Evolutionary conservation across 2,797 vertebrate species (phyloP), one percentile per base, ranked within the genome.

Genomic region (Fringilla coelebs): DNA sequence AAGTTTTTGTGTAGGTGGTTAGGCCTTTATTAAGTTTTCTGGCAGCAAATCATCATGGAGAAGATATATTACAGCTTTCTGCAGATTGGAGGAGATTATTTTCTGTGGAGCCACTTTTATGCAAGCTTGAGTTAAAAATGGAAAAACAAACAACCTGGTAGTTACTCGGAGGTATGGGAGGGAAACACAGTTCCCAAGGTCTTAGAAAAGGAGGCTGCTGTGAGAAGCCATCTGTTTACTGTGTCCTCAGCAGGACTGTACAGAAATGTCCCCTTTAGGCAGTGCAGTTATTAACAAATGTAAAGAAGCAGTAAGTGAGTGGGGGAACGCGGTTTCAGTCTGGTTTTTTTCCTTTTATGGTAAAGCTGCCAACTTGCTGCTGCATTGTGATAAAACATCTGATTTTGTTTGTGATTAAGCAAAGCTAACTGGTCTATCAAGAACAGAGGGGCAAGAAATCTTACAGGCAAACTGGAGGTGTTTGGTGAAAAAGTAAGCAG

Each of bases 311-410:
- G 87, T n/a, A n/a, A 95, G 85, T 25, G 13, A 49, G 28, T 61
- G 54, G 41, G 67, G 66, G 70, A 88, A 79, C 86, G 55, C 22
- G 45, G 73, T 57, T 95, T 77, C 76, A 61, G 65, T 38, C 46
- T 63, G 41, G 1, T 3, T 97, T 97, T 91, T 98, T 90, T 68
- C 98, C 98, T 98, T 98, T 98, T 98, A 98, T 98, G 98, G 98
- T 97, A 88, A 97, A 80, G 90, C 97, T 96, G 91, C 89, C 65
- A 93, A 74, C 92, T 85, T 90, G 58, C 78, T 91, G 87, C 89
- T 97, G 93, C 96, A 52, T 86, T 88, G 95, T 92, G 95, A 94
- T 96, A 89, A 97, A 97, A 77, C 96, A 78, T 49, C 85, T 89
- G 93, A 97, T 96, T 94, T 90, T 90, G 95, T 94, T 96, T 95